Base-by-base conservation (phyloP, 2,888 invertebrate genomes). In the Heliconius cydno region DNA sequence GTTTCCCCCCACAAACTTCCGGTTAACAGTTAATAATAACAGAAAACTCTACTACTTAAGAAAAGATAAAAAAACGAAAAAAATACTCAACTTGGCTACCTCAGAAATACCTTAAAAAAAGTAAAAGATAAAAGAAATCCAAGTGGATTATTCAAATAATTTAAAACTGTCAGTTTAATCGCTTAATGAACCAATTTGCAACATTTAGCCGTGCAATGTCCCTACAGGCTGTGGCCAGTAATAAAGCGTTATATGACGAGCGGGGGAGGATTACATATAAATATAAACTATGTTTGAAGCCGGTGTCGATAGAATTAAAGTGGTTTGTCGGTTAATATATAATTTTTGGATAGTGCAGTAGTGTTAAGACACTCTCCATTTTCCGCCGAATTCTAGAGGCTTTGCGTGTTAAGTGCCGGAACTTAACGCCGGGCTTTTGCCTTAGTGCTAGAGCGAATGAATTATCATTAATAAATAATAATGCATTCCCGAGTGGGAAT, bases 161-260 rank as follows among this genome's bases (percentile, higher is more conserved):
- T 89, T 86, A 85, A 87, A 90, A 89, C 88, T 88, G 90, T 88
- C 89, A 87, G 87, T 86, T 87, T 89, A 90, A 90, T 89, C 90
- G 86, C 86, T 89, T 92, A 91, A 92, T 90, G 89, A 90, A 89
- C 88, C 90, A 90, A 91, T 91, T 91, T 89, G 88, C 88, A 86
- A 87, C 87, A 86, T 88, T 89, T 87, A 84, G 85, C 84, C 82
- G 84, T 83, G 83, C 84, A 82, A 86, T 86, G 86, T 79, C 67
- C 77, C 76, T 60, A 73, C 81, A 81, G 72, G 79, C 75, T 79
- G 80, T 78, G 81, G 83, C 82, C 83, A 80, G 76, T 76, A 76
- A 80, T 80, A 76, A 78, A 78, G 80, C 80, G 80, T 80, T 82
- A 83, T 80, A 76, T 80, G 80, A 83, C 78, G 71, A 82, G 80